These are phyloP conservation scores for Lepidurus packardi DNA, from an alignment of 1,140 invertebrate species.

Conservation along the genomic window DNA sequence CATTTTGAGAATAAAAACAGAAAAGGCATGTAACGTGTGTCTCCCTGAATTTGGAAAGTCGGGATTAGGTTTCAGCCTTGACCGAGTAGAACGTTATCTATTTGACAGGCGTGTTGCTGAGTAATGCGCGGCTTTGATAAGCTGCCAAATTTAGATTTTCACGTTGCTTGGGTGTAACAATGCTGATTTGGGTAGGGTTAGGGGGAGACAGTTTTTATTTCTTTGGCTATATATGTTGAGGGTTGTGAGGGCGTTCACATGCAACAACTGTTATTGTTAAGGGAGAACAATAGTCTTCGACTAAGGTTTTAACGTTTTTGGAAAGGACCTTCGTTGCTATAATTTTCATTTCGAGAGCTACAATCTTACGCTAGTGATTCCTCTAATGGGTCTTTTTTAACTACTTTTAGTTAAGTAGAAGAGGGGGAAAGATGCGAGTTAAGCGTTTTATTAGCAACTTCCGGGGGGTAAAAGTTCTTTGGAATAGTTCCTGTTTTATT, in stretches of 20 bases:
- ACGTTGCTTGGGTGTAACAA: not conserved
- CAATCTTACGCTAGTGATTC: not conserved
- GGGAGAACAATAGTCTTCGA: too few species aligned
- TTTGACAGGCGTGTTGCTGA: not conserved
- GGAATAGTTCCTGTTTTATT: not conserved
- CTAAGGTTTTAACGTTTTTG: too few species aligned
- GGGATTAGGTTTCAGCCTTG: not conserved
- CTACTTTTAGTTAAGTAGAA: not conserved
- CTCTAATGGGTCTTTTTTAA: not conserved
- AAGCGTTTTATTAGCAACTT: conserved; percentile 6
- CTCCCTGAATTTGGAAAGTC: conserved; percentile 21
- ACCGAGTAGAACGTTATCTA: not conserved
- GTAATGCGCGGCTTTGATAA: not conserved
- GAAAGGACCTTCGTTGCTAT: too few species aligned
- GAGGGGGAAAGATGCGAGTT: not conserved
- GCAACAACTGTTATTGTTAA: too few species aligned
- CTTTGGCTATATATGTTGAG: too few species aligned
- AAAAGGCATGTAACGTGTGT: not conserved
- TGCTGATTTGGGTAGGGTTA: too few species aligned
- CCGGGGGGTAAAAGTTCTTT: not conserved
- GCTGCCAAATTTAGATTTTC: not conserved
- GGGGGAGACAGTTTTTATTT: too few species aligned
- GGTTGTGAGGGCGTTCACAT: too few species aligned
- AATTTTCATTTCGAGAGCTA: too few species aligned
- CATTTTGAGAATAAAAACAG: not conserved